Conservation (phyloP, 2,113 vertebrate genomes). For the Pristiophorus japonicus region DNA sequence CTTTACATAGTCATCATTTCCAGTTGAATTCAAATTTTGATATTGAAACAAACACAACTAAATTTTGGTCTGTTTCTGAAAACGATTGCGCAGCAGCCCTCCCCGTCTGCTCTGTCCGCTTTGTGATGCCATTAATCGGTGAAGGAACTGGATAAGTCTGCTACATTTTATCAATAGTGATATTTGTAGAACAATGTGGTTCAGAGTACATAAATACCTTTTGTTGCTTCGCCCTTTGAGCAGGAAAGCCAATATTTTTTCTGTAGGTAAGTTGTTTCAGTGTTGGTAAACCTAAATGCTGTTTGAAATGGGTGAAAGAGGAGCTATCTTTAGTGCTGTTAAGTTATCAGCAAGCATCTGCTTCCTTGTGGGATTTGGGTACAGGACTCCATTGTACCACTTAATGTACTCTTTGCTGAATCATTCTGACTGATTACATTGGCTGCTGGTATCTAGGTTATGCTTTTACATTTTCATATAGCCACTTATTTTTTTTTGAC, state of each 20-base stretch:
- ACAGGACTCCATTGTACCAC: neutral
- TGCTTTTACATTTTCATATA: neutral
- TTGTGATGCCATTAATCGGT: neutral
- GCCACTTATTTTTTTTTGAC: neutral
- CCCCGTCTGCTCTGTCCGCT: neutral
- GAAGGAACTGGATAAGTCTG: neutral
- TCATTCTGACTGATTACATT: neutral
- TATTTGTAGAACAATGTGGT: neutral
- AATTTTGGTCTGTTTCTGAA: neutral
- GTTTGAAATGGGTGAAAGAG: neutral
- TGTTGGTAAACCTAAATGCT: neutral
- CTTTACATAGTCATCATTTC: neutral
- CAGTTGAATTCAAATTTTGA: neutral
- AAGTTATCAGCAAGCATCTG: neutral
- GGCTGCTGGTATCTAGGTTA: neutral
- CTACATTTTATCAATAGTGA: neutral
- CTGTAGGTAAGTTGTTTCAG: neutral
- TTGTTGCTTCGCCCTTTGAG: neutral
- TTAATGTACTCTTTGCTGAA: neutral
- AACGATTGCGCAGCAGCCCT: neutral
- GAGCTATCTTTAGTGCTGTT: neutral
- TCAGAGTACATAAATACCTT: neutral
- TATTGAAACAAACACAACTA: neutral
- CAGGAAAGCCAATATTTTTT: neutral
- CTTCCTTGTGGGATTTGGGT: neutral